Base-by-base conservation (phyloP, 2,113 vertebrate species). In the Marmota flaviventris region DNA sequence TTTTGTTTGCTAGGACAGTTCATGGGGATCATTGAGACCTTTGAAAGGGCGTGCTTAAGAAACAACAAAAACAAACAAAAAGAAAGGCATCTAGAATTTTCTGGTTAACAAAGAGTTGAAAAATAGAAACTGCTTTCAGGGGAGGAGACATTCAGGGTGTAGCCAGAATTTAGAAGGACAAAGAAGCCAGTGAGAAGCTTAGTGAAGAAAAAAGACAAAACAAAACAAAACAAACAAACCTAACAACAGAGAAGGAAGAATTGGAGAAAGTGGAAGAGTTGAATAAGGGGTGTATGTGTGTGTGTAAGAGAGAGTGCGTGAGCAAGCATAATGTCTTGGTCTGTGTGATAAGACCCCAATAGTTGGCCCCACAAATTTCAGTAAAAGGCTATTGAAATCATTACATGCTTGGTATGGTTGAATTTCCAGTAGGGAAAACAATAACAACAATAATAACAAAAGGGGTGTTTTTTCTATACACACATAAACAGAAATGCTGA, bases 81-180 rank as follows among this genome's bases (percentile, higher is more conserved):
- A 34, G 56, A 88, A 25, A 34, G 86, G 34, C 11, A 70, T 16
- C 24, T 82, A 37, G 18, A n/a, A 92, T 92, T n/a, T 86, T 70
- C 32, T n/a, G 48, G 42, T 37, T 61, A 87, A 48, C 34, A 78
- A 37, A 88, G 13, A 18, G 17, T 37, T 96, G 6, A 61, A 69
- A 79, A n/a, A 8, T 5, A 84, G 25, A 63, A 92, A 39, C 24
- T 81, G 2, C 8, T 7, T 8, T 9, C 2, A 0, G 7, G 8
- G 48, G 4, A 8, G 4, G n/a, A 1, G 5, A 1, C 17, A 1
- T 2, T 32, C 25, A 61, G 24, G 34, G 11, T 34, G 1, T 1
- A 53, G 37, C 12, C 45, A 89, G 86, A 86, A 70, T 75, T 29
- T 39, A 48, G 39, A 79, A 34, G 2, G 42, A 8, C 37, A 72